These are phyloP conservation scores for Corynorhinus townsendii DNA, from an alignment of 2,113 vertebrate genomes.

Conservation along the genomic window DNA sequence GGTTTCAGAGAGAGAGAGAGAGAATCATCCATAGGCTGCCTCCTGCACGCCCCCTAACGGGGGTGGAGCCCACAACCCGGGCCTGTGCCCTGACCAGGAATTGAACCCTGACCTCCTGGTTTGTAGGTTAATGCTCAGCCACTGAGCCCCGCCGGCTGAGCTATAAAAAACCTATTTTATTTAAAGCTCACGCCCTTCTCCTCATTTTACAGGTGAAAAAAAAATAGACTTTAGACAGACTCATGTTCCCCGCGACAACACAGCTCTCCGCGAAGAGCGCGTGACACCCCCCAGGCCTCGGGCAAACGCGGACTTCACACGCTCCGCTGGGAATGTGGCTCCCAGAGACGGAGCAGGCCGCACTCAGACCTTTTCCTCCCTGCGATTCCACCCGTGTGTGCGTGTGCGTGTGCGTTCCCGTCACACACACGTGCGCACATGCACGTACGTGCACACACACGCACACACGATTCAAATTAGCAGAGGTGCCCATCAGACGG, in stretches of 20 bases:
- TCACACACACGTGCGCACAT: accelerated
- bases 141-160: no score
- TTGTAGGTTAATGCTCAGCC: no score
- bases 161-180: background rate
- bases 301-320: background rate
- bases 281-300: no score
- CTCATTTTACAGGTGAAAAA: background rate
- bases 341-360: background rate
- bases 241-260: background rate
- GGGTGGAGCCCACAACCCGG: no score
- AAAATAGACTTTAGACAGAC: background rate
- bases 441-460: background rate
- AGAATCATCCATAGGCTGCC: no score
- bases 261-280: background rate
- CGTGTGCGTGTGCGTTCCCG: no score
- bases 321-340: background rate
- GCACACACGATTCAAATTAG: background rate
- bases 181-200: background rate
- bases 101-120: no score
- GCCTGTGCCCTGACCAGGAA: no score
- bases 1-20: no score
- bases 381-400: no score
- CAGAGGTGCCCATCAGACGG: background rate
- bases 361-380: no score
- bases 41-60: no score